Percentiles rank a stretch among this genome's conserved stretches.
Evolutionary conservation across 1,140 invertebrate genomes (phyloP).

Genomic region (Bactericera cockerelli): DNA sequence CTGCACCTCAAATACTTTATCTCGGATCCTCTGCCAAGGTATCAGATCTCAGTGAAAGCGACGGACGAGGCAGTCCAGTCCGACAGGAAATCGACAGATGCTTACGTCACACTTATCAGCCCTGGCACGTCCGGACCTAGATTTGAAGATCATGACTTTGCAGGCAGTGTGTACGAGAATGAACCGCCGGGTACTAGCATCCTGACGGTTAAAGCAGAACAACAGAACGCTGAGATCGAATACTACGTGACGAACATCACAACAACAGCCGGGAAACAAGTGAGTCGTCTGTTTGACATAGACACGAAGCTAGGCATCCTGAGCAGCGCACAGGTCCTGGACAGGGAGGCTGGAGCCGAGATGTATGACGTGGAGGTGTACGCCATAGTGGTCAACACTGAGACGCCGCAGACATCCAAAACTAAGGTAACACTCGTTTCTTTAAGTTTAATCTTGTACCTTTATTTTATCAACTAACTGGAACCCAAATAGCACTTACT

Average conservation of each 20-base stretch:
- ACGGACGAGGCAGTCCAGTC: slow-evolving; percentile 80
- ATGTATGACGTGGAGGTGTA: slow-evolving; percentile 69
- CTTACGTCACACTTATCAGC: slow-evolving; percentile 63
- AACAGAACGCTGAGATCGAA: slow-evolving; percentile 47
- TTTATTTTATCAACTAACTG: no score
- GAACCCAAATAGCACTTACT: no score
- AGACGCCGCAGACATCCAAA: slow-evolving; percentile 48
- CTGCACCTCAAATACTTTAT: slow-evolving; percentile 47
- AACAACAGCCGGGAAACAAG: slow-evolving; percentile 45
- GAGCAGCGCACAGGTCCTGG: slow-evolving; percentile 64
- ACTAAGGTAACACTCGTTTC: slow-evolving; percentile 55
- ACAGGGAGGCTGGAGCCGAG: slow-evolving; percentile 65
- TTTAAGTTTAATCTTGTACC: no score
- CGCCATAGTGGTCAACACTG: slow-evolving; percentile 46
- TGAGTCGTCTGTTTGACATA: slow-evolving; percentile 73
- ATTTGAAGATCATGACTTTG: slow-evolving; percentile 44
- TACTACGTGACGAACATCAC: slow-evolving; percentile 89
- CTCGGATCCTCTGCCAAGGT: slow-evolving; percentile 47
- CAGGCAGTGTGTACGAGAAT: slow-evolving; percentile 73
- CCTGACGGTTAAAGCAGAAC: slow-evolving; percentile 50
- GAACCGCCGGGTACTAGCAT: slow-evolving; percentile 69
- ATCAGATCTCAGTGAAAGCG: slow-evolving; percentile 70
- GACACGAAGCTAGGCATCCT: slow-evolving; percentile 76
- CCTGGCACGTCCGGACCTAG: slow-evolving; percentile 36
- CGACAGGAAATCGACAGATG: slow-evolving; percentile 66